Evolutionary conservation across 2,113 vertebrate genomes (phyloP).

Genomic region (Paradoxurus hermaphroditus): DNA sequence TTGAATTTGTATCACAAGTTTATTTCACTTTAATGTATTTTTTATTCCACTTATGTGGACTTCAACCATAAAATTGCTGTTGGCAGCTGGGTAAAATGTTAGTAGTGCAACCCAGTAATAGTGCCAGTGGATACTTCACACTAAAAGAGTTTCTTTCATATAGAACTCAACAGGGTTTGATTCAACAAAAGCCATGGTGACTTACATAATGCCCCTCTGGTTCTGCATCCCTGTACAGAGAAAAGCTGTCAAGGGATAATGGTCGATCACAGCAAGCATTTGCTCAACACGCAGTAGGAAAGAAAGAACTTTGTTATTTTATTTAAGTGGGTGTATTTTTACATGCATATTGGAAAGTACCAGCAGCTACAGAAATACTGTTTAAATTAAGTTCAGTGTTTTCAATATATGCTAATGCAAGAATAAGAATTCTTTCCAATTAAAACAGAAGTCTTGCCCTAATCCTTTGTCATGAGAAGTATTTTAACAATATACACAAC

Average conservation of each 20-base stretch:
- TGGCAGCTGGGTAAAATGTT: not conserved
- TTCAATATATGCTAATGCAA: not conserved
- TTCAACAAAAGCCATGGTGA: not conserved
- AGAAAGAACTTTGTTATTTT: not conserved
- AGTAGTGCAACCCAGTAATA: not conserved
- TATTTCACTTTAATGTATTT: not conserved
- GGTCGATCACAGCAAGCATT: not conserved
- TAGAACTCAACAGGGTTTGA: not conserved
- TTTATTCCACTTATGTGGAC: not conserved
- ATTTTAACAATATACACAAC: not conserved
- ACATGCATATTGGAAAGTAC: not conserved
- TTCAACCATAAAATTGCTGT: not conserved
- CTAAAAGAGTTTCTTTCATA: not conserved
- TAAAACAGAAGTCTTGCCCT: not conserved
- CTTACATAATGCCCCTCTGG: not conserved
- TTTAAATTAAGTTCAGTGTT: conserved; percentile 2
- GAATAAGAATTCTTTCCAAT: not conserved
- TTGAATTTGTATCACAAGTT: not conserved
- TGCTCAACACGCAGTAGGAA: not conserved
- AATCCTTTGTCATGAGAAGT: not conserved
- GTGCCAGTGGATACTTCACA: not conserved
- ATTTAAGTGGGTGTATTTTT: not conserved
- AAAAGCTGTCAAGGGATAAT: not conserved
- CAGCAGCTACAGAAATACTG: not conserved
- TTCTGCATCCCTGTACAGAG: not conserved